phyloP scores from a whole-genome alignment of 2,113 vertebrate species.

The Prunella himalayana region DNA sequence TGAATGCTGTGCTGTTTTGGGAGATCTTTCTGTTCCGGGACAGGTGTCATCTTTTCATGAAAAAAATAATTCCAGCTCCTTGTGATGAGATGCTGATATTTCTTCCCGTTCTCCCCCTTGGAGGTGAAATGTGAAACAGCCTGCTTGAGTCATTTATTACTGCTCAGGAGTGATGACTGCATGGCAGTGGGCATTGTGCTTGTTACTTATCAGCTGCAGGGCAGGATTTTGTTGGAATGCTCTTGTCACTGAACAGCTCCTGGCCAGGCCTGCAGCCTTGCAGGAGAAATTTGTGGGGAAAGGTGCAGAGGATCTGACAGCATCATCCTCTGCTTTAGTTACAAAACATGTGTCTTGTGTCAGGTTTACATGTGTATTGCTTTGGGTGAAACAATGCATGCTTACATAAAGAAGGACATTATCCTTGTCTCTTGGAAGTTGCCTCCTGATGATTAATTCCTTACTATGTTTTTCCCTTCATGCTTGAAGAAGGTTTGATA shows the following conservation, averaged over 20 bases:
- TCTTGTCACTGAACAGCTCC: background rate
- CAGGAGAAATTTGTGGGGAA: background rate
- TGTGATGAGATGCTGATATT: background rate
- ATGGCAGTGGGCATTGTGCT: background rate
- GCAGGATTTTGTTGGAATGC: background rate
- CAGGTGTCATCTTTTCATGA: background rate
- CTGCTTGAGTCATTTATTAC: background rate
- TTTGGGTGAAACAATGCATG: background rate
- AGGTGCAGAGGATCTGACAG: background rate
- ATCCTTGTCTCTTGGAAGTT: background rate
- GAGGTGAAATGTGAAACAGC: background rate
- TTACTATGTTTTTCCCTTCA: background rate
- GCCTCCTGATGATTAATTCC: background rate
- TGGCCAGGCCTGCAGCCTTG: background rate
- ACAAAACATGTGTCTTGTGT: background rate
- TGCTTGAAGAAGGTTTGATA: background rate
- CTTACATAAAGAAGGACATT: background rate
- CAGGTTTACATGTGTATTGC: background rate
- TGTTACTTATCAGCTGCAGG: background rate
- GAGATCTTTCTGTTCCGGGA: background rate
- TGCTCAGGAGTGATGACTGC: background rate
- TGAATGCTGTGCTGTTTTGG: conserved; percentile 11
- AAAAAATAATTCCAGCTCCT: background rate
- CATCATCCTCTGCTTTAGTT: background rate
- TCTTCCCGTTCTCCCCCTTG: background rate